phyloP scores from a whole-genome alignment of 2,113 vertebrate species.

The Protomyctophum bolini region DNA sequence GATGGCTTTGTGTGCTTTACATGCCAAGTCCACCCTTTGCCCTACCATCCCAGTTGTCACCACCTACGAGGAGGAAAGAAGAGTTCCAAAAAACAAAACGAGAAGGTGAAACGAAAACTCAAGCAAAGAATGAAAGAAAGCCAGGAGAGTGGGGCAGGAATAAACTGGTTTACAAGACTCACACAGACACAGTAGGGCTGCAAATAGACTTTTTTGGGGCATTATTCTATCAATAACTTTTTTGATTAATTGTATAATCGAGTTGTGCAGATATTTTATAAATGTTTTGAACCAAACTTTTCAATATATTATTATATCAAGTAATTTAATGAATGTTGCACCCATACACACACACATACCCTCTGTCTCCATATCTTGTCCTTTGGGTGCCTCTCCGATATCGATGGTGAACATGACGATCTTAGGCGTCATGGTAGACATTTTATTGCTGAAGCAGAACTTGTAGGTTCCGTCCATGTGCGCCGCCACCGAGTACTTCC shows the following conservation, averaged over 20 bases:
- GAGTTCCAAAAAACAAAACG: conserved; percentile 32
- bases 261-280: too few relatives aligned
- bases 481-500: conserved; percentile 97
- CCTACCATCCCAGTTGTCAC: conserved; percentile 77
- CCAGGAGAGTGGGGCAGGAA: neutral
- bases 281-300: too few relatives aligned
- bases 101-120: neutral
- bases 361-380: conserved; percentile 98
- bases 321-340: too few relatives aligned
- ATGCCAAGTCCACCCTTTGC: conserved; percentile 36
- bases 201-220: neutral
- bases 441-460: conserved; percentile 99
- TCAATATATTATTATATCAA: too few relatives aligned
- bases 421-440: conserved; percentile 99
- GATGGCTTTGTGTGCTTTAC: conserved; percentile 48
- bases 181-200: neutral
- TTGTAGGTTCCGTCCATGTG: conserved; percentile 98
- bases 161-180: neutral
- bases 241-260: too few relatives aligned
- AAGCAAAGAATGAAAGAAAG: neutral
- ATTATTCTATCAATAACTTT: too few relatives aligned
- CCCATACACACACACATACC: conserved; percentile 66
- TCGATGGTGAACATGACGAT: conserved; percentile 99
- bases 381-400: conserved; percentile 95
- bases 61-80: conserved; percentile 55